These are phyloP conservation scores for Nannoperca australis DNA, from an alignment of 2,797 vertebrate species.

Conservation along the genomic window DNA sequence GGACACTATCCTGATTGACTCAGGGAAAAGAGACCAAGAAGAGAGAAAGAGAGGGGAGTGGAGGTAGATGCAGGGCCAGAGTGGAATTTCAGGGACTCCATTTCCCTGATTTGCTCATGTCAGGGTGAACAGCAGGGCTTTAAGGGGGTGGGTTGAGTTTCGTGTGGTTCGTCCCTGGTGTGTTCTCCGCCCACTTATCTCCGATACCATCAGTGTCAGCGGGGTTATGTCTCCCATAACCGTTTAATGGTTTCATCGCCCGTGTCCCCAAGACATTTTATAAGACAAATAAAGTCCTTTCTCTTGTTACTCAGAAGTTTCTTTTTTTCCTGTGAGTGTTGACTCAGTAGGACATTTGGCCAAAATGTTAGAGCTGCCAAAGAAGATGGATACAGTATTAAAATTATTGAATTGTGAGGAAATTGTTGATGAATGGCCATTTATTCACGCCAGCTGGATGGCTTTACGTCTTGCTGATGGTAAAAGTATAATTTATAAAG, in stretches of 20 bases:
- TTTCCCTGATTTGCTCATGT: slow-evolving; percentile 37
- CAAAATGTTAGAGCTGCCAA: slow-evolving; percentile 43
- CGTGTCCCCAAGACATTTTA: slow-evolving; percentile 70
- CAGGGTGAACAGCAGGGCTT: slow-evolving; percentile 58
- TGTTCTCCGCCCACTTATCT: slow-evolving; percentile 61
- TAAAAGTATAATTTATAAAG: slow-evolving; percentile 31
- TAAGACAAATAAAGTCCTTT: slow-evolving; percentile 78
- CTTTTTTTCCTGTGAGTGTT: slow-evolving; percentile 51
- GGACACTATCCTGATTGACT: slow-evolving; percentile 79
- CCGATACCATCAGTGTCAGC: slow-evolving; percentile 70
- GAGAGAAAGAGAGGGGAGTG: slow-evolving; percentile 25
- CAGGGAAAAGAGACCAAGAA: slow-evolving; percentile 52
- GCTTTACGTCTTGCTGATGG: slow-evolving; percentile 31
- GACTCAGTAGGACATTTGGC: slow-evolving; percentile 46
- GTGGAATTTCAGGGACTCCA: slow-evolving; percentile 67
- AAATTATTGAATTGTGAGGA: slow-evolving; percentile 48
- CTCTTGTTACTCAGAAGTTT: slow-evolving; percentile 65
- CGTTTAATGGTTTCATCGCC: slow-evolving; percentile 77
- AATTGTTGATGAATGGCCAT: slow-evolving; percentile 55
- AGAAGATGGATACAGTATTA: slow-evolving; percentile 59
- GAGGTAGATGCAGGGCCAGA: slow-evolving; percentile 34
- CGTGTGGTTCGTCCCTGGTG: slow-evolving; percentile 49
- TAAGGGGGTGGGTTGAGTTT: slow-evolving; percentile 68
- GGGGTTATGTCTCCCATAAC: slow-evolving; percentile 67
- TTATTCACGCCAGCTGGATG: slow-evolving; percentile 35